Evolutionary conservation across 2,113 vertebrate species (phyloP), one percentile per base, ranked within the genome.

Genomic region (Cheirogaleus medius): DNA sequence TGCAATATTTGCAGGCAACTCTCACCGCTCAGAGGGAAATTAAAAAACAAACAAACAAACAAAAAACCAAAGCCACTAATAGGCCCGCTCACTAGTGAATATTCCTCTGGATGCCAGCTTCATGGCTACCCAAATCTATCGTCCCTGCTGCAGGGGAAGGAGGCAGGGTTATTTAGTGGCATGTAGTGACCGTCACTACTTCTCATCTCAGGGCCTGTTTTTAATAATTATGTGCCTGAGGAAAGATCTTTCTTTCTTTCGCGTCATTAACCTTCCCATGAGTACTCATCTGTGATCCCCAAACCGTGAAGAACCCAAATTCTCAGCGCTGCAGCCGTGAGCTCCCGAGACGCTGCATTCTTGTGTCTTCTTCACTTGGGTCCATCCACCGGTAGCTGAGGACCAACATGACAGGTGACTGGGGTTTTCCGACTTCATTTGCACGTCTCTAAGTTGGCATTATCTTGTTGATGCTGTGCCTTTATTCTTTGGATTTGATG

Each of bases 271-370:
- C 37, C 68, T 82, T 85, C 47, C 29, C 1, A 39, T 21, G 15
- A 54, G 32, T 32, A 21, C 71, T 60, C 52, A 21, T 29, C 34
- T 10, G 44, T 66, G 27, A 63, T 37, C n/a, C 25, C 60, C 17
- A 63, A 27, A 63, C 80, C 18, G 52, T 17, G 9, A 39, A 18
- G 37, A 64, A 7, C 21, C 37, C 9, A 77, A 1, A 49, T 74
- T 91, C 49, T 54, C 42, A 25, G 49, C 14, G 47, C 17, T 47
- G 39, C 29, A 23, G 18, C 32, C n/a, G 15, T 52, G 54, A 25
- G 2, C 23, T 64, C n/a, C 52, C 5, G 58, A 21, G 37, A 21
- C 10, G 2, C 0, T 42, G 2, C 5, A 0, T 1, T 21, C 17
- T 73, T 71, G 56, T 13, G 25, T 17, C 25, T 20, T 23, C 27